Conservation (phyloP, 2,888 invertebrate genomes). For the Melitaea athalia region DNA sequence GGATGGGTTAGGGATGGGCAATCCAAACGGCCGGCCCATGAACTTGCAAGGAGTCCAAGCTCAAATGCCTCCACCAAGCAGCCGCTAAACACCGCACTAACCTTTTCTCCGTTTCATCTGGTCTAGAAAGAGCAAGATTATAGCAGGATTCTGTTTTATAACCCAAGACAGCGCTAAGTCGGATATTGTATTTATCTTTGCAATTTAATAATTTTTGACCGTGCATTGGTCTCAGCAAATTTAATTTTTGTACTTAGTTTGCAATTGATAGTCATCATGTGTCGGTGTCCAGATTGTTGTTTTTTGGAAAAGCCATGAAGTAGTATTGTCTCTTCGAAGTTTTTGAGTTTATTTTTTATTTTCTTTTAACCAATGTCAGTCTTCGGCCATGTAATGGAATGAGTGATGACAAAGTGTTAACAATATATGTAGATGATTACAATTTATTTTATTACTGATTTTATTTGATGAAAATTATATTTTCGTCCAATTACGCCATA, state of each 20-base stretch:
- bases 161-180: no score
- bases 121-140: not conserved
- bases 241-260: slow-evolving; percentile 5
- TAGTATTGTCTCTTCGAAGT: slow-evolving; percentile 7
- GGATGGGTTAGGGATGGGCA: slow-evolving; percentile 77
- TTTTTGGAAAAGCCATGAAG: not conserved
- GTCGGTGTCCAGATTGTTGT: not conserved
- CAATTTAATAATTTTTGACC: not conserved
- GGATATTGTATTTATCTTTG: no score
- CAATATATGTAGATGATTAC: slow-evolving; percentile 1
- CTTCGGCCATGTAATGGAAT: not conserved
- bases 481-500: slow-evolving; percentile 1
- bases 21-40: slow-evolving; percentile 78
- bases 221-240: not conserved
- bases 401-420: not conserved
- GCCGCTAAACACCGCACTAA: slow-evolving; percentile 56
- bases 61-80: slow-evolving; percentile 75
- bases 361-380: not conserved
- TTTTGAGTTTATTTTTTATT: not conserved
- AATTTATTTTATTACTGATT: not conserved
- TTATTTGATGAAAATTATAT: not conserved
- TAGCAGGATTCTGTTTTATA: not conserved
- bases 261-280: not conserved
- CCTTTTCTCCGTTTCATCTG: not conserved
- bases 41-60: slow-evolving; percentile 78